phyloP scores from a whole-genome alignment of 2,888 invertebrate genomes.

The Ptycholaimellus sp. region DNA sequence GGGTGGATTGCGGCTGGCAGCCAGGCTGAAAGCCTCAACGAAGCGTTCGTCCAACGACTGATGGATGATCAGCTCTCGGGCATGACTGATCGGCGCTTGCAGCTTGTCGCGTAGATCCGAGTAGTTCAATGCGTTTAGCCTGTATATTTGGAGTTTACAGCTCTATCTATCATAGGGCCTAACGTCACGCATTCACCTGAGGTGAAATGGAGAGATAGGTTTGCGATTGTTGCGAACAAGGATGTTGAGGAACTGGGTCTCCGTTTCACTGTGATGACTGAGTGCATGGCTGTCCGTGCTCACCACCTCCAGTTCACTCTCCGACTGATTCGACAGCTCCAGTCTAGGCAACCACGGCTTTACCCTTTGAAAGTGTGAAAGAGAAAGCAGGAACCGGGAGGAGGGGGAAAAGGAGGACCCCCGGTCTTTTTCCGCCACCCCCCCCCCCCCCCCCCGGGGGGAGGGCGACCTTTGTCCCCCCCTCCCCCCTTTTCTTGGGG shows the following conservation, averaged over 20 bases:
- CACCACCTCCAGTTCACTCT: no score
- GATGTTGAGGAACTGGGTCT: constrained; percentile 58
- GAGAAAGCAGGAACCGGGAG: no score
- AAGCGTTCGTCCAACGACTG: constrained; percentile 58
- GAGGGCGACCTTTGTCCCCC: no score
- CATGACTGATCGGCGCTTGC: constrained; percentile 41
- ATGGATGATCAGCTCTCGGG: constrained; percentile 45
- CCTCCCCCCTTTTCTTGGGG: no score
- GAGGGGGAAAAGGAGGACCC: no score
- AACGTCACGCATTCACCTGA: no score
- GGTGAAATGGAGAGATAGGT: no score
- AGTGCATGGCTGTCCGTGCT: constrained; percentile 35
- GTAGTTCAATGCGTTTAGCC: constrained; percentile 52
- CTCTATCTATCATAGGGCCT: constrained; percentile 1
- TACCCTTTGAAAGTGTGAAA: no score
- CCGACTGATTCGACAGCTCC: no score
- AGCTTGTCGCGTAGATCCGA: constrained; percentile 49
- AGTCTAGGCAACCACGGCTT: no score
- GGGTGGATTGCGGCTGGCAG: constrained; percentile 26
- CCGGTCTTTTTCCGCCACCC: no score
- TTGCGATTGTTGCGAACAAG: constrained; percentile 32
- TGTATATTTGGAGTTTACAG: constrained; percentile 13
- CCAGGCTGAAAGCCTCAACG: constrained; percentile 52
- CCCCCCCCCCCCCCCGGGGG: no score
- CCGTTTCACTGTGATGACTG: constrained; percentile 42